A percentile compares a stretch with the other conserved stretches of the same genome.
Evolutionary conservation across 35 echinoderm and acorn worm genomes (phyloP).

Genomic region (Chiridota heheva): DNA sequence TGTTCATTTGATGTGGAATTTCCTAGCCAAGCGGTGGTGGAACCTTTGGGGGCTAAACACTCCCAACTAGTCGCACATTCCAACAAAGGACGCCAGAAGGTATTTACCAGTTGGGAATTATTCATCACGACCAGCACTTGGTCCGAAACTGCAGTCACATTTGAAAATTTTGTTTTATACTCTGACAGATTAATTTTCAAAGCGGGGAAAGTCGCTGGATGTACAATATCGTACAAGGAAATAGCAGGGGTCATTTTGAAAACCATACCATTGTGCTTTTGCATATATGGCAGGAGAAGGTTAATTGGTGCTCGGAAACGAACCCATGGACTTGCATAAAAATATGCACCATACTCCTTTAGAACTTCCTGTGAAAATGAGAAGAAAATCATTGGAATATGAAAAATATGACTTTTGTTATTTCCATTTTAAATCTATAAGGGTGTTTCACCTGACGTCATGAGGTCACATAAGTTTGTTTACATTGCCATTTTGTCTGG

Average conservation of each 20-base stretch:
- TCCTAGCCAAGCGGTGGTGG: conserved; percentile 6
- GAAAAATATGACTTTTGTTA: not conserved
- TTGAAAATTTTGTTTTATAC: conserved; percentile 52
- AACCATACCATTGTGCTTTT: conserved; percentile 70
- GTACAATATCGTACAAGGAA: conserved; percentile 35
- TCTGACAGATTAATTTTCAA: conserved; percentile 25
- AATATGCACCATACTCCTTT: conserved; percentile 77
- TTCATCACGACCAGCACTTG: conserved; percentile 63
- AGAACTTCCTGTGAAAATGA: conserved; percentile 56
- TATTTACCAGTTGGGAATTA: conserved; percentile 44
- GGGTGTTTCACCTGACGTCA: no score
- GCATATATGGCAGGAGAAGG: conserved; percentile 70
- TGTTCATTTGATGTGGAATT: conserved; percentile 16
- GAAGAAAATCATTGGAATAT: not conserved
- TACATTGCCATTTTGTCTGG: no score
- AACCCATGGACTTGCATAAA: conserved; percentile 72
- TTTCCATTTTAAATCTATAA: not conserved
- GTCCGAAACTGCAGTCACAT: conserved; percentile 43
- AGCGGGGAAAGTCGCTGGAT: conserved; percentile 53
- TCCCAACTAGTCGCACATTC: conserved; percentile 53
- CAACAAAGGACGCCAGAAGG: conserved; percentile 59
- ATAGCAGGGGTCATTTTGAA: conserved; percentile 46
- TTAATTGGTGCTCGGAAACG: conserved; percentile 84
- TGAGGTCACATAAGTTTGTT: no score
- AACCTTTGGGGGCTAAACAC: conserved; percentile 75